Conservation (phyloP, 2,797 vertebrate genomes). For the Masticophis lateralis region DNA sequence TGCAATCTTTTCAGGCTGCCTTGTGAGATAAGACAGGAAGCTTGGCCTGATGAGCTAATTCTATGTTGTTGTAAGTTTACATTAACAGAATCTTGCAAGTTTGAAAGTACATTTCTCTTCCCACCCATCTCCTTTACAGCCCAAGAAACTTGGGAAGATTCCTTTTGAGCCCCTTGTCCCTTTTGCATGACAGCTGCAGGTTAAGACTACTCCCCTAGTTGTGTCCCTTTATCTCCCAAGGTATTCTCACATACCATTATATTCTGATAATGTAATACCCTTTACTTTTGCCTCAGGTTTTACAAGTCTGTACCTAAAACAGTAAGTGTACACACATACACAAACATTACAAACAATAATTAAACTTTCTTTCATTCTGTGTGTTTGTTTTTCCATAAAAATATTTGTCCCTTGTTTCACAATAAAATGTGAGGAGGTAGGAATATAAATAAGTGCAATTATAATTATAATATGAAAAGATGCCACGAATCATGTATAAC, state of each 20-base stretch:
- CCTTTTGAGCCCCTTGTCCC: background rate
- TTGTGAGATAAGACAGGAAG: background rate
- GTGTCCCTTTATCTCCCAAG: background rate
- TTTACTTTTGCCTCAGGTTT: background rate
- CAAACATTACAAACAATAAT: background rate
- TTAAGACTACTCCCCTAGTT: background rate
- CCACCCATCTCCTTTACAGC: background rate
- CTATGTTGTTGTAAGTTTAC: background rate
- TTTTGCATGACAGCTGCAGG: background rate
- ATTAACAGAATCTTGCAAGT: background rate
- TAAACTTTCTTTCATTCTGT: background rate
- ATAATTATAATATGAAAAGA: background rate
- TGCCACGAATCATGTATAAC: background rate
- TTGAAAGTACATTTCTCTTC: background rate
- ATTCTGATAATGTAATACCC: background rate
- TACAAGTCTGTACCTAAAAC: background rate
- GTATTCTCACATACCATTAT: background rate
- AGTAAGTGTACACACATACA: background rate
- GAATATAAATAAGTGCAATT: background rate
- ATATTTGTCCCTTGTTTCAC: background rate
- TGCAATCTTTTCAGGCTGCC: background rate
- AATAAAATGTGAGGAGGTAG: background rate
- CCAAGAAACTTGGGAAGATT: background rate
- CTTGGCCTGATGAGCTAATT: background rate
- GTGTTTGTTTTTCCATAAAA: background rate